Base-by-base conservation (phyloP, 2,113 vertebrate genomes). In the Chionomys nivalis region DNA sequence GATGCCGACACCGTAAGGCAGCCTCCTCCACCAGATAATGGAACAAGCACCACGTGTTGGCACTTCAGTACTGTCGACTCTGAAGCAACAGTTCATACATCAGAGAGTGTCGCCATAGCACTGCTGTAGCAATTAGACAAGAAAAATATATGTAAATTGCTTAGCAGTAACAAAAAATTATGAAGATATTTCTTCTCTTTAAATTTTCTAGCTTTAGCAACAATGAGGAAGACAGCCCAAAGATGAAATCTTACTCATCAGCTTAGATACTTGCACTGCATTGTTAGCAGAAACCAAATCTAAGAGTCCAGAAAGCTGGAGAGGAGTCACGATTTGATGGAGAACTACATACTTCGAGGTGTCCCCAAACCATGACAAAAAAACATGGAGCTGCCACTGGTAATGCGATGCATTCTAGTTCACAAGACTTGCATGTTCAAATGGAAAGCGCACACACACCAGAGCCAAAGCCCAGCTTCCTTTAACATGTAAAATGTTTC, bases 161-260 rank as follows among this genome's bases (percentile, higher is more conserved):
- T 88, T 42, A 92, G 66, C 23, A 76, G 2, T 52, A 94, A 66
- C 47, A 95, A 81, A 47, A 95, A 93, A 42, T 79, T 79, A 70
- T 72, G 86, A 96, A 81, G 70, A 68, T 42, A 68, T 44, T 11
- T 70, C 78, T 87, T 81, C 24, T 63, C 23, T 81, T 81, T 81
- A 58, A 23, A 89, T 86, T 90, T 39, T 81, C 70, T 33, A 88
- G 47, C 23, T 94, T 76, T 76, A 89, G 24, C 49, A 94, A 75
- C 88, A 90, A 94, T 70, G 82, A 83, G 14, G 10, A 92, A 89
- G 76, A 28, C 21, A 75, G 42, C 72, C n/a, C 72, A 94, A 88
- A 94, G 26, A 89, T 88, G 89, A 95, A 90, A 83, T 93, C 42
- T 86, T 11, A 86, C 28, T 68, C 7, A 94, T 19, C 42, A 78